A percentile compares a stretch with the other conserved stretches of the same genome.
These are phyloP conservation scores for Ardeotis arabs DNA, from an alignment of 2,113 vertebrate species.

Conservation along the genomic window DNA sequence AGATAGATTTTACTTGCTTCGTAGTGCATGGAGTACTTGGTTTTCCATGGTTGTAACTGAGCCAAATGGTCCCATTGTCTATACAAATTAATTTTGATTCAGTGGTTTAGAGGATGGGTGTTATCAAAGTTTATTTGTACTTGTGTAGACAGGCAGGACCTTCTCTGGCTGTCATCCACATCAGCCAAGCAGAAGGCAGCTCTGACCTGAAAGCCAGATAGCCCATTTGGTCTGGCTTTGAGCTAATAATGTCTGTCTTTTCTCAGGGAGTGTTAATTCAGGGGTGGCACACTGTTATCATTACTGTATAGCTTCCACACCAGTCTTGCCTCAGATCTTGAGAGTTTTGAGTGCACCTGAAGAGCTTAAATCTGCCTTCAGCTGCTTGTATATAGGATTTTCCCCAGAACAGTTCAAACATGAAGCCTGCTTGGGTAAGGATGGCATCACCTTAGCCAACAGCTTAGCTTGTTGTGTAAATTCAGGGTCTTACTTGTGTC, in stretches of 20 bases:
- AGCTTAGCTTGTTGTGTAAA: background rate
- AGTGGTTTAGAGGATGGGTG: background rate
- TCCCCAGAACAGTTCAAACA: background rate
- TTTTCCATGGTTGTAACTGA: background rate
- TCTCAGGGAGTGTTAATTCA: background rate
- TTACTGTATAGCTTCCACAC: background rate
- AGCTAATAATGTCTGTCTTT: background rate
- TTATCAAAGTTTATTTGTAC: background rate
- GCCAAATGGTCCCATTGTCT: background rate
- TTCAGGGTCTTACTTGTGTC: background rate
- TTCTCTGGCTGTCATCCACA: background rate
- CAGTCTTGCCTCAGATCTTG: background rate
- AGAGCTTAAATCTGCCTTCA: background rate
- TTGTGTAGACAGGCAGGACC: background rate
- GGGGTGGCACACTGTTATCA: background rate
- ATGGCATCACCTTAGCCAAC: too few species aligned
- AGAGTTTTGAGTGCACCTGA: background rate
- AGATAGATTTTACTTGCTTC: background rate
- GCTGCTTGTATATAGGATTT: background rate
- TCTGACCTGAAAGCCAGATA: background rate
- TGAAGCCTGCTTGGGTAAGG: background rate
- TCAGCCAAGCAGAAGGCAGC: background rate
- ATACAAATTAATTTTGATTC: background rate
- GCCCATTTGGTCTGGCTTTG: background rate
- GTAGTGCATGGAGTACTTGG: background rate